Percentiles rank a stretch among this genome's conserved stretches.
Conservation (phyloP, 2,888 invertebrate genomes). For the Cancer borealis region DNA sequence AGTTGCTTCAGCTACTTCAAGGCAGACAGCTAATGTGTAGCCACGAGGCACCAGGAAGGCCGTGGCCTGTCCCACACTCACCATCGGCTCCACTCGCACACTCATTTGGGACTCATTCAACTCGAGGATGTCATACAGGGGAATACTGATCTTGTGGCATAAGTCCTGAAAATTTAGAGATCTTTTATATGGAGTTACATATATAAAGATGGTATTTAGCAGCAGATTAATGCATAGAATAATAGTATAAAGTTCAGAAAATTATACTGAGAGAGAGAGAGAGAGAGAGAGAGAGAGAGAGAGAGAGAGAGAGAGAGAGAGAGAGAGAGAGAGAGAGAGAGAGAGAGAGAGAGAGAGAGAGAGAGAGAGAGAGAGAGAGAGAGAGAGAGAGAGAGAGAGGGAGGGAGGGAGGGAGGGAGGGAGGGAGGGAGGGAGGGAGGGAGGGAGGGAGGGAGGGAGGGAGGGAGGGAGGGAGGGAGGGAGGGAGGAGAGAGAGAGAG, state of each 20-base stretch:
- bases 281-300: not conserved
- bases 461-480: not conserved
- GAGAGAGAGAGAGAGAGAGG: no score
- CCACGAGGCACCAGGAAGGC: slow-evolving; percentile 84
- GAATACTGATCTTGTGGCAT: slow-evolving; percentile 85
- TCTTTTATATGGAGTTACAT: not conserved
- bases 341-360: no score
- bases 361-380: no score
- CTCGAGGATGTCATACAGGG: slow-evolving; percentile 84
- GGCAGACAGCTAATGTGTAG: slow-evolving; percentile 85
- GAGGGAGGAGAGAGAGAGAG: not conserved
- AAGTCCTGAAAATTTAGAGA: slow-evolving; percentile 79
- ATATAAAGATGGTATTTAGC: not conserved
- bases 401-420: no score
- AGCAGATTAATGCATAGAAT: not conserved
- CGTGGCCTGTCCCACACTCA: slow-evolving; percentile 86
- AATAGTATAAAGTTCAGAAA: not conserved
- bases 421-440: no score
- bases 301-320: no score
- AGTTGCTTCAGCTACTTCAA: slow-evolving; percentile 86
- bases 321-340: no score
- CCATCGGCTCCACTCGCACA: slow-evolving; percentile 85
- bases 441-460: no score
- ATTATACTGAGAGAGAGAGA: not conserved
- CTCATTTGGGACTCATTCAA: slow-evolving; percentile 83